Conservation (phyloP, 1,140 invertebrate species). For the Bombus pascuorum region DNA sequence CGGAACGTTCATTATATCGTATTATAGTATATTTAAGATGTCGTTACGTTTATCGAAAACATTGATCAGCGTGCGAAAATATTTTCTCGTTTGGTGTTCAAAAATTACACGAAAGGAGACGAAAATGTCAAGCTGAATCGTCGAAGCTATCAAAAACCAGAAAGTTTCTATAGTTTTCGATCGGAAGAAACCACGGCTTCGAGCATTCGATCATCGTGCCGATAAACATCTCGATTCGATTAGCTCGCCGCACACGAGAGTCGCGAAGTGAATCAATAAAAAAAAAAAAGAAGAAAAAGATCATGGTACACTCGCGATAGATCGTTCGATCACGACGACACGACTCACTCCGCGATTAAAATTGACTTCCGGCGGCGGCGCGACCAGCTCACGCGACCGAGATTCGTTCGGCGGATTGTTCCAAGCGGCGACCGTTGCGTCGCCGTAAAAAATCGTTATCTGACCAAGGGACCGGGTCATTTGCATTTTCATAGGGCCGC, state of each 20-base stretch:
- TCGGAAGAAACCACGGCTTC: no score
- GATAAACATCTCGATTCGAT: constrained; percentile 35
- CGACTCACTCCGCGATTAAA: constrained; percentile 2
- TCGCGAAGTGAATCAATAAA: background rate
- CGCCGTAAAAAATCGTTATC: constrained; percentile 52
- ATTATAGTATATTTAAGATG: no score
- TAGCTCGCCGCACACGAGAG: background rate
- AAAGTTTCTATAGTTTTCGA: background rate
- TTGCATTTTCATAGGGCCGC: constrained; percentile 63
- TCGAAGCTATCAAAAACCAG: background rate
- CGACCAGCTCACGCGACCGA: background rate
- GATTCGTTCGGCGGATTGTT: constrained; percentile 32
- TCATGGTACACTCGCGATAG: background rate
- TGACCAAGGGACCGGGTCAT: constrained; percentile 37
- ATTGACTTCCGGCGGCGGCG: constrained; percentile 28
- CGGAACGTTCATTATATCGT: no score
- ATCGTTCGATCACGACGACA: background rate
- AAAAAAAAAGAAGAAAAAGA: background rate
- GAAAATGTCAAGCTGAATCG: background rate
- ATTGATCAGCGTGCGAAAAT: no score
- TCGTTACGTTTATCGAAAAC: no score
- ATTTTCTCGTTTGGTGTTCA: no score
- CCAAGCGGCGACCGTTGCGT: background rate
- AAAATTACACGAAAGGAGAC: no score
- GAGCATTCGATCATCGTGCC: constrained; percentile 26